Percentiles rank a stretch among this genome's conserved stretches.
Conservation (phyloP, 2,888 invertebrate genomes). For the Ectemnius cavifrons region DNA sequence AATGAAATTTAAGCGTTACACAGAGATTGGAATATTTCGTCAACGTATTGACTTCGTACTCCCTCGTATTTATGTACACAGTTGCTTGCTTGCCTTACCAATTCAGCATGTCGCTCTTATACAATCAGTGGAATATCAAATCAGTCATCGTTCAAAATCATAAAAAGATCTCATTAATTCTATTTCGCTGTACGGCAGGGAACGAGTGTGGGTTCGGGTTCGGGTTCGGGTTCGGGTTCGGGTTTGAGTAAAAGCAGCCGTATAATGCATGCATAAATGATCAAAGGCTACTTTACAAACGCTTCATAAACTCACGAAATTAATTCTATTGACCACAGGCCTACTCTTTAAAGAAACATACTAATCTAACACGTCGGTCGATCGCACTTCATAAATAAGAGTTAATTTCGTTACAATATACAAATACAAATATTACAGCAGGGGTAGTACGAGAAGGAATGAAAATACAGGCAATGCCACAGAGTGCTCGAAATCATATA, state of each 20-base stretch:
- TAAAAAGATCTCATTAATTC: not conserved
- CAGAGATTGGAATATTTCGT: conserved; percentile 46
- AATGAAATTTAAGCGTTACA: conserved; percentile 53
- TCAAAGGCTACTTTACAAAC: conserved; percentile 14
- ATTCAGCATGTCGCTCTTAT: not conserved
- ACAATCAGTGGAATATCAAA: conserved; percentile 34
- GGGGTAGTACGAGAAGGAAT: no score
- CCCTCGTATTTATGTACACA: conserved; percentile 36
- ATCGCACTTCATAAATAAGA: no score
- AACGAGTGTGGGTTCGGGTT: no score
- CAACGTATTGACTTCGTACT: conserved; percentile 37
- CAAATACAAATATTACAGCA: conserved; percentile 12
- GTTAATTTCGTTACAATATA: no score
- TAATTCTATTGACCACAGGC: conserved; percentile 49
- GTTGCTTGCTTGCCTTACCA: conserved; percentile 11
- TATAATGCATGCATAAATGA: conserved; percentile 12
- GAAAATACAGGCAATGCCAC: conserved; percentile 59
- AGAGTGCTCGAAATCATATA: conserved; percentile 62
- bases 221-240: no score
- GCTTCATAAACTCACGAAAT: conserved; percentile 37
- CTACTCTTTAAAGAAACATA: conserved; percentile 50
- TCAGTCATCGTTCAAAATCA: conserved; percentile 20
- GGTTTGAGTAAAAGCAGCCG: not conserved
- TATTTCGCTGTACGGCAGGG: conserved; percentile 10
- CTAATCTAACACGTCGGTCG: conserved; percentile 23